These are phyloP conservation scores for Hylaea fasciaria DNA, from an alignment of 2,888 invertebrate species.

Conservation along the genomic window DNA sequence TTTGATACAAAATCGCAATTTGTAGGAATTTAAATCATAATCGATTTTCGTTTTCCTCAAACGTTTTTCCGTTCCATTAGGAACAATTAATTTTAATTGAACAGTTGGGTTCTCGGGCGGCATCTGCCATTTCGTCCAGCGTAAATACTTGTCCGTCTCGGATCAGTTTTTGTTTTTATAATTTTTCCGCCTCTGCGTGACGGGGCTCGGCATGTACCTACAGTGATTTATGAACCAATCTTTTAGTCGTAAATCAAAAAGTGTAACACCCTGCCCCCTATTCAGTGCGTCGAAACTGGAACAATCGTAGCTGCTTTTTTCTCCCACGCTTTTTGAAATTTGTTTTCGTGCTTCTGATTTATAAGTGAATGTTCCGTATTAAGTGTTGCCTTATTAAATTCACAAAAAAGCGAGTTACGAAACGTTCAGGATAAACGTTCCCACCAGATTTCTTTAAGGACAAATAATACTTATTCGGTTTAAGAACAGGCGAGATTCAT, in stretches of 20 bases:
- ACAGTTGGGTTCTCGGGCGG: slow-evolving; percentile 50
- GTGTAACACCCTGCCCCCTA: slow-evolving; percentile 53
- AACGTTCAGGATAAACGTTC: slow-evolving; percentile 10
- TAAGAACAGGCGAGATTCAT: slow-evolving; percentile 23
- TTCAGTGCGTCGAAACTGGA: slow-evolving; percentile 51
- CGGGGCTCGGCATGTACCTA: slow-evolving; percentile 48
- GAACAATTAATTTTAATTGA: slow-evolving; percentile 59
- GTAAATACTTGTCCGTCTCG: slow-evolving; percentile 61
- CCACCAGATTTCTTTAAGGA: slow-evolving; percentile 20
- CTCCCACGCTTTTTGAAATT: slow-evolving; percentile 33
- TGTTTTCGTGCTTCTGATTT: slow-evolving; percentile 41
- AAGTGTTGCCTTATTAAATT: slow-evolving; percentile 32
- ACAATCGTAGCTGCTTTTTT: slow-evolving; percentile 54
- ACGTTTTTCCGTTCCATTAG: slow-evolving; percentile 31
- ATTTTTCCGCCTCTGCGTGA: slow-evolving; percentile 59
- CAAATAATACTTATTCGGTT: slow-evolving; percentile 16
- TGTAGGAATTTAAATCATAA: slow-evolving; percentile 21
- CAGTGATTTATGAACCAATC: slow-evolving; percentile 77
- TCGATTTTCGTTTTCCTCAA: slow-evolving; percentile 11
- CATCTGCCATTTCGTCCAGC: slow-evolving; percentile 44
- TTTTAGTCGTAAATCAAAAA: slow-evolving; percentile 79
- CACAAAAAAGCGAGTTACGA: slow-evolving; percentile 13
- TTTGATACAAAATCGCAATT: slow-evolving; percentile 44
- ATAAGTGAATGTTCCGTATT: slow-evolving; percentile 26
- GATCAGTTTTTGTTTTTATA: slow-evolving; percentile 58